Evolutionary conservation across 2,888 invertebrate genomes (phyloP).

Genomic region (Cerastis rubricosa): DNA sequence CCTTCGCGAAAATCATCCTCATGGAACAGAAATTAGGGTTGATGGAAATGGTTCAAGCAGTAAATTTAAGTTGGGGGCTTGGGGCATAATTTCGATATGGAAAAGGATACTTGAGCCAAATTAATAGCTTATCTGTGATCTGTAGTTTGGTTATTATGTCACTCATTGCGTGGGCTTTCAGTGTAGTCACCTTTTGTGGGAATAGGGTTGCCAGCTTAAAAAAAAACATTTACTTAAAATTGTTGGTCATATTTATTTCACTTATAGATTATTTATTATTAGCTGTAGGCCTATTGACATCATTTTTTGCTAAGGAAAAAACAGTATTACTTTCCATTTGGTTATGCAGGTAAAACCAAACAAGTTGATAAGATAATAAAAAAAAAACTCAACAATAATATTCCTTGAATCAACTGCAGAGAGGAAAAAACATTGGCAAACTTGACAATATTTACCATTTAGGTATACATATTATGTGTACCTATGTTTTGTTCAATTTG

Average conservation of each 20-base stretch:
- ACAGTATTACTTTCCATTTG: neutral
- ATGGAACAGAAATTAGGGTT: conserved; percentile 7
- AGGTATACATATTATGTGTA: neutral
- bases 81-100: conserved; percentile 78
- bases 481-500: neutral
- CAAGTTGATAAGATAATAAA: neutral
- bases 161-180: conserved; percentile 83
- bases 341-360: neutral
- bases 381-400: neutral
- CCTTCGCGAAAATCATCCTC: conserved; percentile 48
- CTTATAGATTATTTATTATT: neutral
- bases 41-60: neutral
- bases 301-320: neutral
- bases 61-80: conserved; percentile 57
- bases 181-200: conserved; percentile 76
- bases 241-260: no score
- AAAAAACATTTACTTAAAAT: neutral
- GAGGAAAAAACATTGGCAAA: conserved; percentile 16
- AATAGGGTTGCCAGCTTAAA: conserved; percentile 76
- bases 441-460: neutral
- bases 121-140: conserved; percentile 89
- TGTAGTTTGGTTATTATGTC: conserved; percentile 86
- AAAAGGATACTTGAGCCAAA: conserved; percentile 88
- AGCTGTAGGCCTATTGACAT: neutral
- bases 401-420: conserved; percentile 6